Evolutionary conservation across 2,888 invertebrate genomes (phyloP).

Genomic region (Pandemis heparana): DNA sequence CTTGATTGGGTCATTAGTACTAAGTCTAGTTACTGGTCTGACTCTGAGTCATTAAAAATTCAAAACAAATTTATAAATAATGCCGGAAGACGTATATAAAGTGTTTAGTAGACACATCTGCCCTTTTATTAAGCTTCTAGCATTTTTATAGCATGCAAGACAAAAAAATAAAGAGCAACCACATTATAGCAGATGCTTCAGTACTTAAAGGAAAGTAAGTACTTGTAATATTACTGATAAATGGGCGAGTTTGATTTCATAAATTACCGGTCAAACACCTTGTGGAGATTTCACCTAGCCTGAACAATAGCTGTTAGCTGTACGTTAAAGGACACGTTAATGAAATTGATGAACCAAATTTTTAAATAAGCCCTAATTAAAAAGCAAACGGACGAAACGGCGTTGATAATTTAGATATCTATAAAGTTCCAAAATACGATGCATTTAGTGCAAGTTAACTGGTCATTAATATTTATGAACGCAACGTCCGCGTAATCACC

Average conservation of each 20-base stretch:
- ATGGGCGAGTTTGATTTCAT: too few relatives aligned
- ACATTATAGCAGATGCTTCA: neutral
- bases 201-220: too few relatives aligned
- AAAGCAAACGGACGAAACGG: too few relatives aligned
- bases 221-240: too few relatives aligned
- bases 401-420: neutral
- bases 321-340: neutral
- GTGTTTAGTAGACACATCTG: conserved; percentile 72
- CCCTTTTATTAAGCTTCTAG: conserved; percentile 56
- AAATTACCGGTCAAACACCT: too few relatives aligned
- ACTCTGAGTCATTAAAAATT: conserved; percentile 43
- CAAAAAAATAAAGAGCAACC: conserved; percentile 11
- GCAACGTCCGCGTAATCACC: conserved; percentile 42
- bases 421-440: conserved; percentile 24
- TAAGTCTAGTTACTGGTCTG: conserved; percentile 8
- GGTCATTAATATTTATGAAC: conserved; percentile 44
- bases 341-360: neutral
- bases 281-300: too few relatives aligned
- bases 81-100: conserved; percentile 76
- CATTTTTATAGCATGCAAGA: conserved; percentile 48
- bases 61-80: conserved; percentile 70
- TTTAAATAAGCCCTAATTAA: neutral
- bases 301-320: neutral
- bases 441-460: conserved; percentile 37
- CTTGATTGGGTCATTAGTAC: too few relatives aligned